phyloP scores from a whole-genome alignment of 2,888 invertebrate species.

The Thera obeliscata region DNA sequence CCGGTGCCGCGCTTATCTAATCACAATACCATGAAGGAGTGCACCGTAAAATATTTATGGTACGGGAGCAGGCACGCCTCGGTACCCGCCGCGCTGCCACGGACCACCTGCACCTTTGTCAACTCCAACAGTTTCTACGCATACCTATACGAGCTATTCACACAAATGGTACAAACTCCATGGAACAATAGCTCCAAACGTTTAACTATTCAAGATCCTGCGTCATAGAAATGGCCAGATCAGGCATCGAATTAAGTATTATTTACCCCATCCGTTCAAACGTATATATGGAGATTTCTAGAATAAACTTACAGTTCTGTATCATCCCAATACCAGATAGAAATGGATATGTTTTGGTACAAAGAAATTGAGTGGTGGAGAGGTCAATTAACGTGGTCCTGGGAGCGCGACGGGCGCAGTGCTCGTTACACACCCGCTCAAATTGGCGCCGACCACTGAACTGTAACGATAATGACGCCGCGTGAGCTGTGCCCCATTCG shows the following conservation, averaged over 20 bases:
- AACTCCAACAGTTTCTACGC: constrained; percentile 38
- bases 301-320: neutral
- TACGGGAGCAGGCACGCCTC: constrained; percentile 68
- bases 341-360: constrained; percentile 48
- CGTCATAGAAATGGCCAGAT: neutral
- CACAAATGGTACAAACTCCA: constrained; percentile 15
- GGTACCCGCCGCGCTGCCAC: constrained; percentile 60
- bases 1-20: constrained; percentile 69
- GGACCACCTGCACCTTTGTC: constrained; percentile 53
- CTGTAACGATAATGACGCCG: constrained; percentile 76
- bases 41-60: constrained; percentile 78
- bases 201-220: constrained; percentile 16
- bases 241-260: neutral
- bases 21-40: constrained; percentile 74
- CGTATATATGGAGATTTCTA: neutral
- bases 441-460: constrained; percentile 74
- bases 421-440: constrained; percentile 72
- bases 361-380: constrained; percentile 62
- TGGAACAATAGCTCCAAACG: constrained; percentile 28
- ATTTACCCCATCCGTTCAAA: neutral
- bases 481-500: constrained; percentile 67
- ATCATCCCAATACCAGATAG: constrained; percentile 18
- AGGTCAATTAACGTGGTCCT: constrained; percentile 70
- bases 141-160: constrained; percentile 20
- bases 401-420: constrained; percentile 64